Conservation (phyloP, 2,797 vertebrate species). For the Hybognathus amarus region DNA sequence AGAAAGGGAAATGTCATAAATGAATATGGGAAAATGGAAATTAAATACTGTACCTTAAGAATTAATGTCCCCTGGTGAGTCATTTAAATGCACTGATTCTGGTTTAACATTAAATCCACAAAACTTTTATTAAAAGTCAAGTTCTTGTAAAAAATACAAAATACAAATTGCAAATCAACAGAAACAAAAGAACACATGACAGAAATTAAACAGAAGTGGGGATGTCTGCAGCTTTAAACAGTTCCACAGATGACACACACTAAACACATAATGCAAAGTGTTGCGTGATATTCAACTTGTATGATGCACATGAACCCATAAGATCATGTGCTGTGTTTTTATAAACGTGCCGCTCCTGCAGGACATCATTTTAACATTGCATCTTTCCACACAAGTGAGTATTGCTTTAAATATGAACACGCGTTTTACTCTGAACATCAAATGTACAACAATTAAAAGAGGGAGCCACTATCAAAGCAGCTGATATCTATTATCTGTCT, state of each 20-base stretch:
- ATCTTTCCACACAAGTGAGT: conserved; percentile 35
- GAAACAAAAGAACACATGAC: conserved; percentile 44
- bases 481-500: not conserved
- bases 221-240: conserved; percentile 65
- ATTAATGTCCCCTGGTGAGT: conserved; percentile 50
- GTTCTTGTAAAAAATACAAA: conserved; percentile 65
- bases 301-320: not conserved
- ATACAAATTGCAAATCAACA: conserved; percentile 59
- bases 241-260: conserved; percentile 51
- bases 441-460: not conserved
- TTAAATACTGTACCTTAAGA: conserved; percentile 67
- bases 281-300: conserved; percentile 26
- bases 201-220: conserved; percentile 44
- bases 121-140: conserved; percentile 79
- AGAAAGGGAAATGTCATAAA: conserved; percentile 39
- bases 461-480: conserved; percentile 6
- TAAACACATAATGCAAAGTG: conserved; percentile 9
- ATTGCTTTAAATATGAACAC: conserved; percentile 32
- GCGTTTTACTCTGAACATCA: not conserved
- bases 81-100: conserved; percentile 31
- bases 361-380: conserved; percentile 47
- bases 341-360: conserved; percentile 52
- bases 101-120: conserved; percentile 57
- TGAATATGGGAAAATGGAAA: conserved; percentile 61
- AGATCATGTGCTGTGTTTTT: conserved; percentile 14